Evolutionary conservation across 1,140 invertebrate species (phyloP), one percentile per base, ranked within the genome.

Genomic region (Drosophila pectinifera): DNA sequence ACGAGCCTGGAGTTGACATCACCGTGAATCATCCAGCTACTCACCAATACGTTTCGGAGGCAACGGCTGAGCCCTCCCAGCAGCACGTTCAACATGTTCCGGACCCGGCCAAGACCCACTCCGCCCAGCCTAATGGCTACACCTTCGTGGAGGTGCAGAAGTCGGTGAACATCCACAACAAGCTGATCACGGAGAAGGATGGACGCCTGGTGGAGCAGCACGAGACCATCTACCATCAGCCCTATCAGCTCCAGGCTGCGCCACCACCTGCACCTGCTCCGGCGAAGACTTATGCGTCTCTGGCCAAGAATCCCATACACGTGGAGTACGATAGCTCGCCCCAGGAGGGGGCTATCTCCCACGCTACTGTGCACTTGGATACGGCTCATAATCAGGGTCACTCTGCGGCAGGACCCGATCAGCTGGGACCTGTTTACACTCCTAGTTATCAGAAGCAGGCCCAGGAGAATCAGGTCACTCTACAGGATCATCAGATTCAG

Each of bases 121-220:
- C 68, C 16, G 59, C 59, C 5, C 81, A 88, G 31, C 74, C 83
- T 4, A 82, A 81, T 55, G 92, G 93, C 34, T 93, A 92, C 51
- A 94, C 93, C 16, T 85, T 93, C 41, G 93, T 95, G 0, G 94
- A 95, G 92, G 91, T 95, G 22, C 94, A 95, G 76, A 93, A 94
- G 81, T 95, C 94, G 4, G 91, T 95, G 22, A 92, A 92, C 26
- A 91, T 92, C 4, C 91, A 92, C 64, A 92, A 92, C 53, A 91
- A 92, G 26, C 67, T 92, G 8, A 92, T 92, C 13, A 89, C 90
- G 1, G 91, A 91, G 63, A 90, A 92, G 42, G 88, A 92, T 14
- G 91, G 91, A 0, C 73, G 73, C 0, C 31, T 91, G 41, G 78
- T 92, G 6, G 91, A 92, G 43, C 85, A 90, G 54, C 91, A 92